These are phyloP conservation scores for Ophion ellenae DNA, from an alignment of 2,888 invertebrate genomes.

Conservation along the genomic window DNA sequence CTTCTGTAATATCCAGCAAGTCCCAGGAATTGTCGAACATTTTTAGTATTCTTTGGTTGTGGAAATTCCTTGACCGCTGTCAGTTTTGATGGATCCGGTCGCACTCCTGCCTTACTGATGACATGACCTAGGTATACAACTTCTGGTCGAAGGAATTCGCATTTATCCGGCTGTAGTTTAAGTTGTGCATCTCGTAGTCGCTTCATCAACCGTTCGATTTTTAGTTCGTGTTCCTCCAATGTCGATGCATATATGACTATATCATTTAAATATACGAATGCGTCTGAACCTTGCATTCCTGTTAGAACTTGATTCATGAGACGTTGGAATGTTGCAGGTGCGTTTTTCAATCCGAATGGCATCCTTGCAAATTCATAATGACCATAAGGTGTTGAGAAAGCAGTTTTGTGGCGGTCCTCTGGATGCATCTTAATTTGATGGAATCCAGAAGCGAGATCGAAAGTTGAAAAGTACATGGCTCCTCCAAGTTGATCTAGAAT, in stretches of 20 bases:
- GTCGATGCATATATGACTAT: constrained; percentile 34
- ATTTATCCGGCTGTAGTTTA: too few relatives aligned
- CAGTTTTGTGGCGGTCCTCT: constrained; percentile 39
- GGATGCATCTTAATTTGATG: constrained; percentile 44
- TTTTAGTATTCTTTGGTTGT: too few relatives aligned
- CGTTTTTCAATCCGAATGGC: constrained; percentile 47
- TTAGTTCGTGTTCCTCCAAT: too few relatives aligned
- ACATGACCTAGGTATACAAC: too few relatives aligned
- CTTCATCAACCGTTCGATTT: too few relatives aligned
- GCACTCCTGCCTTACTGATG: too few relatives aligned
- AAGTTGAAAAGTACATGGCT: constrained; percentile 62
- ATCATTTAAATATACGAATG: constrained; percentile 47
- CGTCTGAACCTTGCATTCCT: constrained; percentile 44
- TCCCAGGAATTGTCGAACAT: too few relatives aligned
- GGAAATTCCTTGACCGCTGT: too few relatives aligned
- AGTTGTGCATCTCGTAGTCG: too few relatives aligned
- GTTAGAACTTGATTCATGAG: constrained; percentile 48
- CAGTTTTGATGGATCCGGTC: too few relatives aligned
- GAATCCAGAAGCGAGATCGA: constrained; percentile 50
- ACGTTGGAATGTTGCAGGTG: constrained; percentile 46
- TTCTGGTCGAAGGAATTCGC: too few relatives aligned
- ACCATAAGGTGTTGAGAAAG: constrained; percentile 43
- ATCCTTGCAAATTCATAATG: constrained; percentile 42
- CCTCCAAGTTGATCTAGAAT: constrained; percentile 27
- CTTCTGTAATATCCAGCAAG: not conserved